Evolutionary conservation across 2,888 invertebrate genomes (phyloP), one percentile per base, ranked within the genome.

Genomic region (Corbicula japonica): DNA sequence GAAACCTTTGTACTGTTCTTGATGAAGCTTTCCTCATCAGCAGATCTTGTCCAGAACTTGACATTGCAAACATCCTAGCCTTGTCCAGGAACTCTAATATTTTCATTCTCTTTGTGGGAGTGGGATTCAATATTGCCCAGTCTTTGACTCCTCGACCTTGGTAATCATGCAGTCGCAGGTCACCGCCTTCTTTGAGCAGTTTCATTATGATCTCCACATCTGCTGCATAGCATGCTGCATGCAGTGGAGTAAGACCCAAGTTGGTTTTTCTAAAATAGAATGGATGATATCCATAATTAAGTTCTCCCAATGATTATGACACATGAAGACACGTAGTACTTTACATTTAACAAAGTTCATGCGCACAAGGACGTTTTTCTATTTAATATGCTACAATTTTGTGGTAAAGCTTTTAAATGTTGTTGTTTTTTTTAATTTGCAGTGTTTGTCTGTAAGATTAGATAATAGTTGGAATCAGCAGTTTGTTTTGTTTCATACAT

Each of bases 161-260:
- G 58, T 88, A 88, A 80, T 94, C 94, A 84, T 93, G 93, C 6
- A 94, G 87, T 28, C 94, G 85, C 26, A 94, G 88, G 82, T 94
- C 94, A 12, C 94, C 94, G 32, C 94, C 94, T 35, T 91, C 91
- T 70, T 92, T 90, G 5, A 94, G 86, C 44, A 94, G 86, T 30
- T 89, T 84, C 23, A 90, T 88, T 21, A 94, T 74, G 34, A 93
- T 87, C 54, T 90, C 87, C 34, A 91, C 71, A 78, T 92, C 92
- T 2, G 93, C 93, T 50, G 86, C 84, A 78, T 90, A 93, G 73
- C 93, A 92, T 8, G 94, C 93, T 35, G 90, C 93, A 87, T 94
- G 94, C 12, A 94, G 89, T 23, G 94, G 92, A 1, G 94, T 94
- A 75, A 90, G 88, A 2, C 94, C 94, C 73, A 88, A 88, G 23